A percentile compares a stretch with the other conserved stretches of the same genome.
phyloP scores from a whole-genome alignment of 1,140 invertebrate genomes.

The Colletes gigas region DNA sequence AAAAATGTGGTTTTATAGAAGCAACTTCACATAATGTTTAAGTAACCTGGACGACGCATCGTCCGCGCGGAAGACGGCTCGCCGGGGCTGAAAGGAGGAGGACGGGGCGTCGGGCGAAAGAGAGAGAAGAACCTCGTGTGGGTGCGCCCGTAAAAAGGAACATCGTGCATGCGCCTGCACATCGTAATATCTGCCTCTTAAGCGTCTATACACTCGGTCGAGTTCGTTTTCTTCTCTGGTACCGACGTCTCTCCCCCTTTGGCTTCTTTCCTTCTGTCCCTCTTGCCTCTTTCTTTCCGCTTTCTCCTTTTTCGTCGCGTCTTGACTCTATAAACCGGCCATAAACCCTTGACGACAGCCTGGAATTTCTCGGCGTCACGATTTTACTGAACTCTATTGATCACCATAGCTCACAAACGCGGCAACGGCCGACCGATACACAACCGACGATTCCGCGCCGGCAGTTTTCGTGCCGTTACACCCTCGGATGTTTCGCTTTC shows the following conservation, averaged over 20 bases:
- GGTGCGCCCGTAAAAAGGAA: slow-evolving; percentile 70
- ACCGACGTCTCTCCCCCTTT: slow-evolving; percentile 3
- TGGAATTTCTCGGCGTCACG: slow-evolving; percentile 60
- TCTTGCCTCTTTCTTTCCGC: not conserved
- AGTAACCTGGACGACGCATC: slow-evolving; percentile 66
- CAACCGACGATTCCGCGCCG: not conserved
- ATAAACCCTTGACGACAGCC: slow-evolving; percentile 60
- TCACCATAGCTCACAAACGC: slow-evolving; percentile 41
- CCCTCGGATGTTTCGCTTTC: not conserved
- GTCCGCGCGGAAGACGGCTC: slow-evolving; percentile 25
- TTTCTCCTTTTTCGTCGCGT: slow-evolving; percentile 28
- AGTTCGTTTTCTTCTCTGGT: slow-evolving; percentile 52
- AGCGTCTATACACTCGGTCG: slow-evolving; percentile 49
- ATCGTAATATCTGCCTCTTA: slow-evolving; percentile 66
- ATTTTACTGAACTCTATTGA: slow-evolving; percentile 59
- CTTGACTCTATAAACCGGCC: slow-evolving; percentile 56
- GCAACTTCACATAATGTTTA: slow-evolving; percentile 65
- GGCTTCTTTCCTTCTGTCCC: slow-evolving; percentile 2
- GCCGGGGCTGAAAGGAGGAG: not conserved
- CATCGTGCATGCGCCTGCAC: slow-evolving; percentile 67
- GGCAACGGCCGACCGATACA: slow-evolving; percentile 38
- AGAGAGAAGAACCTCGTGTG: slow-evolving; percentile 48
- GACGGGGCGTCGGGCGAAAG: not conserved
- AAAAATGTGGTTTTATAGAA: slow-evolving; percentile 75
- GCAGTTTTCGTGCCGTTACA: slow-evolving; percentile 9